phyloP scores from a whole-genome alignment of 2,888 invertebrate species.

The Dexiosoma caninum region DNA sequence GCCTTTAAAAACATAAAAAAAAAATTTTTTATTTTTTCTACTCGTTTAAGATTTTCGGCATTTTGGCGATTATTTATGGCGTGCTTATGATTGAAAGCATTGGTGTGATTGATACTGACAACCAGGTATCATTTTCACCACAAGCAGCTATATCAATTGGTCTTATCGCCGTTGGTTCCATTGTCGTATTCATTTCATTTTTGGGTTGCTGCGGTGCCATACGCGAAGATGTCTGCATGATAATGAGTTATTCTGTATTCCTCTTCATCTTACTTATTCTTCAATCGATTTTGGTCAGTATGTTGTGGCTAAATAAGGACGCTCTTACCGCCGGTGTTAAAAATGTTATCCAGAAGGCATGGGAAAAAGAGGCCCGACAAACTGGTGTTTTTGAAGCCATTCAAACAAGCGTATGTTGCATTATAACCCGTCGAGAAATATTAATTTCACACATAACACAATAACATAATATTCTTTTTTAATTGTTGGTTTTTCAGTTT shows the following conservation, averaged over 20 bases:
- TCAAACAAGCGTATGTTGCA: slow-evolving; percentile 68
- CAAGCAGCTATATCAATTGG: slow-evolving; percentile 81
- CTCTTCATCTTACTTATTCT: slow-evolving; percentile 85
- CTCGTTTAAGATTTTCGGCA: slow-evolving; percentile 83
- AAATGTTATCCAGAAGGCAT: slow-evolving; percentile 79
- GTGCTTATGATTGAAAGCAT: slow-evolving; percentile 82
- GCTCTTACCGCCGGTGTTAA: slow-evolving; percentile 79
- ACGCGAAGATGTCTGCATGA: slow-evolving; percentile 92
- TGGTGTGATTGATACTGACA: slow-evolving; percentile 75
- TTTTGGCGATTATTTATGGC: slow-evolving; percentile 84
- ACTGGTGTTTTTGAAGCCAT: slow-evolving; percentile 71
- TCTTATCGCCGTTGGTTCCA: slow-evolving; percentile 83
- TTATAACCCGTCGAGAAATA: background rate
- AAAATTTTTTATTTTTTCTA: background rate
- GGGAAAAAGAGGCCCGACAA: slow-evolving; percentile 70
- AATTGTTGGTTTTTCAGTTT: slow-evolving; percentile 64
- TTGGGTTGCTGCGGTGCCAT: slow-evolving; percentile 95
- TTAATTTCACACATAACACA: background rate
- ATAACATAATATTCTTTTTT: background rate
- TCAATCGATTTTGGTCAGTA: slow-evolving; percentile 84
- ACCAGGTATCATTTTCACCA: slow-evolving; percentile 78
- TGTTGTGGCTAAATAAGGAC: slow-evolving; percentile 82
- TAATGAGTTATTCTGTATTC: slow-evolving; percentile 86
- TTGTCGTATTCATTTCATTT: slow-evolving; percentile 89
- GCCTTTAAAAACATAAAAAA: too few relatives aligned